phyloP scores from a whole-genome alignment of 53 echinoderm and acorn worm species.

The Hippasteria phrygiana region DNA sequence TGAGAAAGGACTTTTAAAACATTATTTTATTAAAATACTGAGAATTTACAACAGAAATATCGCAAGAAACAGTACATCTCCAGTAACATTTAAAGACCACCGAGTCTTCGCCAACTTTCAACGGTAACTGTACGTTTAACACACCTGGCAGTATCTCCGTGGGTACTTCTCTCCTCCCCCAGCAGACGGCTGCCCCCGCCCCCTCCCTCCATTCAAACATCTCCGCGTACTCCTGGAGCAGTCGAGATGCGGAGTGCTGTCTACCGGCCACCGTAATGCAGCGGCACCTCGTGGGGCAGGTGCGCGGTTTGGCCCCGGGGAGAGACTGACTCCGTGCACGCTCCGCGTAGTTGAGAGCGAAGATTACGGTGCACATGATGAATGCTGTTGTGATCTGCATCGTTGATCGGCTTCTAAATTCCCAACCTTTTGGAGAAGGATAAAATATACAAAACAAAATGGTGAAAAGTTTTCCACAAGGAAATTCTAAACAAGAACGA shows the following conservation, averaged over 20 bases:
- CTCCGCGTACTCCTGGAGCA: conserved; percentile 66
- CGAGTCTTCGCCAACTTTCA: not conserved
- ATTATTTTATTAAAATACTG: no score
- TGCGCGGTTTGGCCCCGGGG: not conserved
- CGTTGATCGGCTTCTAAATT: not conserved
- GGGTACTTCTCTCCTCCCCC: conserved; percentile 76
- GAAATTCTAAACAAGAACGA: no score
- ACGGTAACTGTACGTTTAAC: no score
- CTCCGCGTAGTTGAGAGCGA: not conserved
- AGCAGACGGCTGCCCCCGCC: conserved; percentile 71
- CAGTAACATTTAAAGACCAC: no score
- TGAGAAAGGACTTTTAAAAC: no score
- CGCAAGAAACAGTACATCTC: no score
- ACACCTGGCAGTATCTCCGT: conserved; percentile 58
- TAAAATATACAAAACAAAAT: not conserved
- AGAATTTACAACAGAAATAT: no score
- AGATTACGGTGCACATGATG: not conserved
- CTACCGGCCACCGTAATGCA: conserved; percentile 75
- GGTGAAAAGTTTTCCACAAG: no score
- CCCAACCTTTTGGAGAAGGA: not conserved
- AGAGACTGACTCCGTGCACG: conserved; percentile 1
- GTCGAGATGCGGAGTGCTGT: conserved; percentile 50
- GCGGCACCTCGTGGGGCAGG: conserved; percentile 79
- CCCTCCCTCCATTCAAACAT: conserved; percentile 79
- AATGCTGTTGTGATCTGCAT: not conserved